Percentiles rank a stretch among this genome's conserved stretches.
phyloP scores from a whole-genome alignment of 1,140 invertebrate genomes.

The Oppia nitens region DNA sequence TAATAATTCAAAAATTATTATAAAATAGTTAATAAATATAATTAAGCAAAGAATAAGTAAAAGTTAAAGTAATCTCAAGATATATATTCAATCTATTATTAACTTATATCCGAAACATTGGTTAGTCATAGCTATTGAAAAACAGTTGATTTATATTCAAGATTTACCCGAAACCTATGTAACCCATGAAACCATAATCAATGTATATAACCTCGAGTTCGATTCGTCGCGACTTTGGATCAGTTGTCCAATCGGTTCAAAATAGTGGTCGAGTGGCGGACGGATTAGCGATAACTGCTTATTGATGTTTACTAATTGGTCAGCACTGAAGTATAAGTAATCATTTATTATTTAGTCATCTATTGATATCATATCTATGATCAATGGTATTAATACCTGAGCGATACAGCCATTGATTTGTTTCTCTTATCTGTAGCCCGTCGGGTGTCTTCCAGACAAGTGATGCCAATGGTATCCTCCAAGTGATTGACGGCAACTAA shows the following conservation, averaged over 20 bases:
- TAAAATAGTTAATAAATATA: no score
- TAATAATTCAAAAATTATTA: no score
- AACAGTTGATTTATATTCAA: no score
- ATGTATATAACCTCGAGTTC: neutral
- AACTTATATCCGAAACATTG: no score
- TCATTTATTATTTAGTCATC: no score
- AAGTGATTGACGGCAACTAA: constrained; percentile 16
- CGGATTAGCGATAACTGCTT: constrained; percentile 16
- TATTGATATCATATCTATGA: no score
- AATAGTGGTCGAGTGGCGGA: constrained; percentile 1
- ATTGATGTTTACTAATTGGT: constrained; percentile 14
- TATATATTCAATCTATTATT: no score
- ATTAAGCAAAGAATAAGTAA: no score
- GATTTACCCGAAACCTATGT: no score
- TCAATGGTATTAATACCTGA: neutral
- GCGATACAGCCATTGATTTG: constrained; percentile 16
- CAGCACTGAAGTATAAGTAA: no score
- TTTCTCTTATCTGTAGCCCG: constrained; percentile 15
- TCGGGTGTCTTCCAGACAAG: constrained; percentile 14
- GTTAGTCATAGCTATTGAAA: no score
- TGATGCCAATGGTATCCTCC: constrained; percentile 15
- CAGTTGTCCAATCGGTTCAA: neutral
- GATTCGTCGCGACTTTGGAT: neutral
- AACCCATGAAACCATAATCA: neutral
- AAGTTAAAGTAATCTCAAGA: no score